Evolutionary conservation across 2,113 vertebrate species (phyloP).

Genomic region (Charina bottae): DNA sequence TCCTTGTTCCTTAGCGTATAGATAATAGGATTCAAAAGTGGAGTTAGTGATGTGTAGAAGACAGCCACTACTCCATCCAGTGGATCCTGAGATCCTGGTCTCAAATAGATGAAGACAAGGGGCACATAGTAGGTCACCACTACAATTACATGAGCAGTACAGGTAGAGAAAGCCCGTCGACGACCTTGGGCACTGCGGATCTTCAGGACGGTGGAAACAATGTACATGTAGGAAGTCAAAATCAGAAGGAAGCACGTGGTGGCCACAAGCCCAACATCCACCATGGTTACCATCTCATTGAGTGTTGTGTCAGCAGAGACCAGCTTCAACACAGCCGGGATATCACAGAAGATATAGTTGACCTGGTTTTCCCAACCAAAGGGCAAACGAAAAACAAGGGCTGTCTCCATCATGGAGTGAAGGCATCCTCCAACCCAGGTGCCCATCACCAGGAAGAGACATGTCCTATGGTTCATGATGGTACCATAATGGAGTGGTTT

Average conservation of each 20-base stretch:
- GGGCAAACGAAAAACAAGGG: slow-evolving; percentile 60
- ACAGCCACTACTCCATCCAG: slow-evolving; percentile 56
- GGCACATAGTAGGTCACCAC: slow-evolving; percentile 62
- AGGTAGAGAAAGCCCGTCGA: slow-evolving; percentile 61
- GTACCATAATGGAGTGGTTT: slow-evolving; percentile 64
- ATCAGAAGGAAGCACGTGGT: slow-evolving; percentile 66
- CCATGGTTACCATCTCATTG: slow-evolving; percentile 66
- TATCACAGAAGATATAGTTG: slow-evolving; percentile 68
- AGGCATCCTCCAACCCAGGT: slow-evolving; percentile 67
- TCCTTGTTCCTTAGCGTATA: slow-evolving; percentile 65
- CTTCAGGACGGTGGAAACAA: slow-evolving; percentile 51
- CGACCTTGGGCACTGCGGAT: slow-evolving; percentile 46
- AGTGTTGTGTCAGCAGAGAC: slow-evolving; percentile 63
- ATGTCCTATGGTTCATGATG: slow-evolving; percentile 60
- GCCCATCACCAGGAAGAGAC: slow-evolving; percentile 57
- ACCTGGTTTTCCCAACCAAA: slow-evolving; percentile 61
- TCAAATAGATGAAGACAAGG: slow-evolving; percentile 61
- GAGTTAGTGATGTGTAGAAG: slow-evolving; percentile 65
- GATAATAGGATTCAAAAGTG: slow-evolving; percentile 63
- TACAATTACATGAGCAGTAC: slow-evolving; percentile 58
- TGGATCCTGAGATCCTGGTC: slow-evolving; percentile 49
- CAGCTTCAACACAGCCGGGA: slow-evolving; percentile 59
- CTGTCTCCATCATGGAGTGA: slow-evolving; percentile 68
- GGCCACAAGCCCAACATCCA: slow-evolving; percentile 66
- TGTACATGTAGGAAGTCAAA: slow-evolving; percentile 64